Evolutionary conservation across 2,797 vertebrate genomes (phyloP), one percentile per base, ranked within the genome.

Genomic region (Cetoscarus ocellatus): DNA sequence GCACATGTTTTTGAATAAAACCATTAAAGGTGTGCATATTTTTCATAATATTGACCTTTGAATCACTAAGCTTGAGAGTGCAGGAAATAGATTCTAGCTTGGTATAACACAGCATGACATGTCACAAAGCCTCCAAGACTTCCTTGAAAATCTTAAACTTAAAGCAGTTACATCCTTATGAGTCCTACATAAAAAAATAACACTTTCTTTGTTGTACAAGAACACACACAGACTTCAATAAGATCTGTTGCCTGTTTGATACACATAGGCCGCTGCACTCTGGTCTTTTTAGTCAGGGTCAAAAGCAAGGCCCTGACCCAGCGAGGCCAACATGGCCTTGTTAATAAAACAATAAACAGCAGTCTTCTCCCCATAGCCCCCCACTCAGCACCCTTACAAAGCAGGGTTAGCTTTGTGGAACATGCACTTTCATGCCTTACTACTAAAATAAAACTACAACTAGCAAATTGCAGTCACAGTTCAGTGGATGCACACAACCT

Each of bases 291-390:
- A 53, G 58, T 73, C 5, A 50, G 80, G 93, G 92, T 93, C 93
- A 93, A 69, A 89, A 85, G 90, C 88, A 88, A 91, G 88, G 86
- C 62, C 77, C 68, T 92, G 92, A 91, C 91, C 90, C 75, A 78
- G 82, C 77, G 84, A 89, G 79, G 86, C 85, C 87, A 92, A 92
- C 91, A 94, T 92, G 91, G 81, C 83, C 85, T 85, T 90, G 82
- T 90, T 92, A 92, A 93, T 94, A 91, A 88, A 95, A 95, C 91
- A 95, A 93, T 89, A 94, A 94, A 94, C 92, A 94, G 58, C 61
- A 70, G 82, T 86, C 87, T 88, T 86, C 58, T 86, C 80, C 82
- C 72, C 82, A 73, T 84, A 82, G 70, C 68, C 81, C 73, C 79
- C 74, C 71, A 79, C 73, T 47, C 76, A 44, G 75, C 45, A 60